Base-by-base conservation (phyloP, 2,888 invertebrate genomes). In the Xylota segnis region DNA sequence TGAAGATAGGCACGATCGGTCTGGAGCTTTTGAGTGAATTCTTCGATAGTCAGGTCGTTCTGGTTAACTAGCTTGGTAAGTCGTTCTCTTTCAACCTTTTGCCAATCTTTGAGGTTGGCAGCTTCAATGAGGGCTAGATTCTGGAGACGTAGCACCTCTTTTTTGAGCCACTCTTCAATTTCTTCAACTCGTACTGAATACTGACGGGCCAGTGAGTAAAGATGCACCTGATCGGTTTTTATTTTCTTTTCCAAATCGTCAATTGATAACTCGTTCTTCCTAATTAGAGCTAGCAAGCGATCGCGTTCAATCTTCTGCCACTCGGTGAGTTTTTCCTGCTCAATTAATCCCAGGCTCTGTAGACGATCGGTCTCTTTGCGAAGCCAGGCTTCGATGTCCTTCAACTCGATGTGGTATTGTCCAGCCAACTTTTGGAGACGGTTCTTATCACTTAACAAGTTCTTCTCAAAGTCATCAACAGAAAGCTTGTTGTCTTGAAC, bases 351-450 rank as follows among this genome's bases (percentile, higher is more conserved):
- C 54, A 91, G 83, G 6, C 88, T 89, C 82, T 90, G 90, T 1
- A 92, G 87, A 2, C 92, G 91, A 65, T 90, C 89, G 3, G 90
- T 90, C 77, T 92, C 91, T 7, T 90, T 88, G 63, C 90, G 90
- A n/a, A 91, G 90, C 91, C 91, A 92, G 3, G 86, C 83, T 75
- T 91, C 91, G 27, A 92, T 90, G 71, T 92, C 92, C 3, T 90
- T 89, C 0, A 90, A 89, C 71, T 91, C 88, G 0, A 92, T 90
- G 56, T 92, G 91, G 59, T 92, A 92, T 37, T 90, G 90, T 45
- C 88, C 88, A 0, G 90, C 90, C 0, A 92, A 87, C 18, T 90
- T 89, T 16, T 89, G 88, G 9, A 92, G 87, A 4, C 91, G 91
- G 1, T 89, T 89, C 5, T 90, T 89, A 77, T 92, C 92, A 0